A percentile compares a stretch with the other conserved stretches of the same genome.
These are phyloP conservation scores for Globodera ellingtonae DNA, from an alignment of 1,140 invertebrate genomes.

Conservation along the genomic window DNA sequence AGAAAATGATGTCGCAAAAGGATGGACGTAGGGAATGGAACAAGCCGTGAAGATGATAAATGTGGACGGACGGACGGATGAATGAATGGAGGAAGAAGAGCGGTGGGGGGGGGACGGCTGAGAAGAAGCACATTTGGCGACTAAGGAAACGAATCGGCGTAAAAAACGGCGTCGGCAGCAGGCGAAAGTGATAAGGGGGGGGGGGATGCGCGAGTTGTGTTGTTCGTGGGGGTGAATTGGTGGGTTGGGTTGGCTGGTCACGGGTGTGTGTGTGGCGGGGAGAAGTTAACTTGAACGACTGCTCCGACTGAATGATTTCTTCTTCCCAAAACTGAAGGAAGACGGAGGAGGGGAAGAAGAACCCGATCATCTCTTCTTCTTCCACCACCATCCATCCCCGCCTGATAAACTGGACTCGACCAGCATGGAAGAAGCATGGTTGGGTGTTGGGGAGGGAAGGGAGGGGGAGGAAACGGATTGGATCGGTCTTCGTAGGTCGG, in stretches of 20 bases:
- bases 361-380: neutral
- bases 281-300: slow-evolving; percentile 1
- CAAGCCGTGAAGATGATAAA: neutral
- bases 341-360: slow-evolving; percentile 1
- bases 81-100: neutral
- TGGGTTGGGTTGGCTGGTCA: neutral
- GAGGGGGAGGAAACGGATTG: neutral
- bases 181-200: neutral
- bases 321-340: slow-evolving; percentile 4
- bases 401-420: slow-evolving; percentile 4
- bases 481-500: neutral
- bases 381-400: neutral
- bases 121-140: neutral
- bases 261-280: neutral
- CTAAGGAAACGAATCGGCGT: neutral
- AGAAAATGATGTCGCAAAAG: neutral
- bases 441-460: neutral
- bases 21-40: neutral
- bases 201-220: neutral
- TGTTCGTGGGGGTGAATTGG: neutral
- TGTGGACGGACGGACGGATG: neutral
- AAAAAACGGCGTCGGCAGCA: neutral
- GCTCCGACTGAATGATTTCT: neutral
- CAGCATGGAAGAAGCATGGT: neutral
- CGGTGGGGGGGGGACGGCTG: too few species aligned